These are phyloP conservation scores for Dysidea cf. avara DNA, from an alignment of 37 sponge, comb jelly and placozoan species.

Conservation along the genomic window DNA sequence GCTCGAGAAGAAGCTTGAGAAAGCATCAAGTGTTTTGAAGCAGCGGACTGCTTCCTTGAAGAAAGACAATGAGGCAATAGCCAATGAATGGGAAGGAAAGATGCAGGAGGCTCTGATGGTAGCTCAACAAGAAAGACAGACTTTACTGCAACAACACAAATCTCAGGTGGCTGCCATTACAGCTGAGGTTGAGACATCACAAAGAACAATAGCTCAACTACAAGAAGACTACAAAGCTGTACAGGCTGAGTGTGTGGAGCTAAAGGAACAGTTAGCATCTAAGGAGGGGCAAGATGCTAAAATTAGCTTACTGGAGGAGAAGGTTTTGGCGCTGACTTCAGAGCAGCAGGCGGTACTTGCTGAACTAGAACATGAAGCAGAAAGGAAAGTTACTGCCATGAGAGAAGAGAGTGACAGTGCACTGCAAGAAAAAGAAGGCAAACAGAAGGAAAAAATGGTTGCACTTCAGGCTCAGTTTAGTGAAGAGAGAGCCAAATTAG, in stretches of 20 bases:
- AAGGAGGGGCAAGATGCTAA: constrained; percentile 22
- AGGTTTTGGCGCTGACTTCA: constrained; percentile 16
- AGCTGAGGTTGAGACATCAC: neutral
- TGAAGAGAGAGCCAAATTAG: neutral
- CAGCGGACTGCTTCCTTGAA: neutral
- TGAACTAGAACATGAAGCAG: neutral
- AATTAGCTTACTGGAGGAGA: constrained; percentile 26
- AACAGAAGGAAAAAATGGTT: constrained; percentile 6
- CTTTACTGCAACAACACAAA: constrained; percentile 26
- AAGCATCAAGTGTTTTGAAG: neutral
- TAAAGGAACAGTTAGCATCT: constrained; percentile 3
- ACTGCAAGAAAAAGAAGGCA: constrained; percentile 5
- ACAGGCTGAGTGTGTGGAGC: constrained; percentile 4
- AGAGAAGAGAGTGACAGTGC: constrained; percentile 13
- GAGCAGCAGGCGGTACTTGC: constrained; percentile 17
- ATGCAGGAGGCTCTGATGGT: constrained; percentile 43
- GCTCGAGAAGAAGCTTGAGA: constrained; percentile 3
- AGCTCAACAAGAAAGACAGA: constrained; percentile 41
- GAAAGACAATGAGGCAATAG: constrained; percentile 15
- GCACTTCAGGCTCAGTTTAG: neutral
- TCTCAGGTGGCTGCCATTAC: neutral
- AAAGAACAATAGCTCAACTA: constrained; percentile 10
- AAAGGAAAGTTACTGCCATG: constrained; percentile 10
- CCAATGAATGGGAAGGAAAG: constrained; percentile 45
- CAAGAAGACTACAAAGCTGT: no score